Conservation (phyloP, 2,113 vertebrate species). For the Ptyas mucosa region DNA sequence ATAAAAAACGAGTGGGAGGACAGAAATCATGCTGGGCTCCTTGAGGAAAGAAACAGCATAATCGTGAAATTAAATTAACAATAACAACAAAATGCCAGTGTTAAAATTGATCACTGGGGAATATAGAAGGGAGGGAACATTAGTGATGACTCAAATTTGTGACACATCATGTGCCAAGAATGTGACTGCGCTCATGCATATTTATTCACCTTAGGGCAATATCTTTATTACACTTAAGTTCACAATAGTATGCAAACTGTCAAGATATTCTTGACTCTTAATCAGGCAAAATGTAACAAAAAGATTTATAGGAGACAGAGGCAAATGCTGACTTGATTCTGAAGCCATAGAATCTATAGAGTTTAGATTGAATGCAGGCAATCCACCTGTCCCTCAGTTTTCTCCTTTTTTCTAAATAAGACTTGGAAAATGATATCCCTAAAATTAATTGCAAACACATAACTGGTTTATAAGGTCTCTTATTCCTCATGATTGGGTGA, state of each 20-base stretch:
- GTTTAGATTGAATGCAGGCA: not conserved
- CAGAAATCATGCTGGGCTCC: not conserved
- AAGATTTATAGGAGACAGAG: not conserved
- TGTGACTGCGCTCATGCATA: not conserved
- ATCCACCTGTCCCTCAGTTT: not conserved
- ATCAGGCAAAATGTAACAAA: not conserved
- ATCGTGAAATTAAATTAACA: not conserved
- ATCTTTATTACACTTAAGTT: not conserved
- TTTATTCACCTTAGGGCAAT: not conserved
- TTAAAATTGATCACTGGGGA: not conserved
- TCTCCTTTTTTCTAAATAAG: not conserved
- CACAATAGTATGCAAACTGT: not conserved
- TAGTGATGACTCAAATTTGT: not conserved
- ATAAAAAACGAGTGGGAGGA: not conserved
- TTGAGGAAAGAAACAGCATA: not conserved
- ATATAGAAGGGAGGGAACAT: not conserved
- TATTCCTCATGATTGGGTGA: not conserved
- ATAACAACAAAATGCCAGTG: not conserved
- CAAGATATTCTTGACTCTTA: not conserved
- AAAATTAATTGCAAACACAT: not conserved
- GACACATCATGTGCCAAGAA: not conserved
- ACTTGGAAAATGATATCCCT: not conserved
- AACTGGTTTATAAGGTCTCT: not conserved
- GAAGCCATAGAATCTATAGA: not conserved
- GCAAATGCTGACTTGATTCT: not conserved